phyloP scores from a whole-genome alignment of 2,797 vertebrate species.

The Hydrophis major region DNA sequence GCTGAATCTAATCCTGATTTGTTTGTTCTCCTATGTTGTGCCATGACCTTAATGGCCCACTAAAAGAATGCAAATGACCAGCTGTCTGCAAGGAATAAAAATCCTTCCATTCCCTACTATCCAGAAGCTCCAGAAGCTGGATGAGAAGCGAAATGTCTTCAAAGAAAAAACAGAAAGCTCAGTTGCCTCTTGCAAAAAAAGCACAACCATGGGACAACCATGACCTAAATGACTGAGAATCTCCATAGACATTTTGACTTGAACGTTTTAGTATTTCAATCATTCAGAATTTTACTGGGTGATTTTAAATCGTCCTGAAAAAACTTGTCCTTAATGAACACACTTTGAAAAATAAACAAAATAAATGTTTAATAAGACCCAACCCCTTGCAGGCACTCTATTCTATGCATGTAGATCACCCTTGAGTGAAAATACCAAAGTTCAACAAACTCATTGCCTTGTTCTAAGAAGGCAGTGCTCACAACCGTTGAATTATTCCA shows the following conservation, averaged over 20 bases:
- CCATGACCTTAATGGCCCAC: not conserved
- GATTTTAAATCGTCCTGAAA: not conserved
- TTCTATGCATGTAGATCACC: not conserved
- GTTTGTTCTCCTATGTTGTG: not conserved
- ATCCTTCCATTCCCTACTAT: not conserved
- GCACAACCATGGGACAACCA: not conserved
- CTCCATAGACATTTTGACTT: not conserved
- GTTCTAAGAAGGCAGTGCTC: not conserved
- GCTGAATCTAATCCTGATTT: not conserved
- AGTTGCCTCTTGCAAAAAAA: too few relatives aligned
- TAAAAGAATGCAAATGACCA: not conserved
- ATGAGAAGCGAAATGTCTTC: too few relatives aligned
- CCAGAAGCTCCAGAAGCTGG: too few relatives aligned
- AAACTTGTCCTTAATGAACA: not conserved
- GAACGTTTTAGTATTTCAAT: not conserved
- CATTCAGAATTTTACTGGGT: not conserved
- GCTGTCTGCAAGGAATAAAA: not conserved
- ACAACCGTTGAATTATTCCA: not conserved
- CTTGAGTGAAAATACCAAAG: not conserved
- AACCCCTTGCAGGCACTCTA: not conserved
- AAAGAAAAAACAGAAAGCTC: too few relatives aligned
- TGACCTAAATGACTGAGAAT: not conserved
- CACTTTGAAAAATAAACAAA: not conserved
- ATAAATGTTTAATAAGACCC: not conserved
- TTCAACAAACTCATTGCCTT: not conserved